Evolutionary conservation across 2,888 invertebrate genomes (phyloP).

Genomic region (Thera obeliscata): DNA sequence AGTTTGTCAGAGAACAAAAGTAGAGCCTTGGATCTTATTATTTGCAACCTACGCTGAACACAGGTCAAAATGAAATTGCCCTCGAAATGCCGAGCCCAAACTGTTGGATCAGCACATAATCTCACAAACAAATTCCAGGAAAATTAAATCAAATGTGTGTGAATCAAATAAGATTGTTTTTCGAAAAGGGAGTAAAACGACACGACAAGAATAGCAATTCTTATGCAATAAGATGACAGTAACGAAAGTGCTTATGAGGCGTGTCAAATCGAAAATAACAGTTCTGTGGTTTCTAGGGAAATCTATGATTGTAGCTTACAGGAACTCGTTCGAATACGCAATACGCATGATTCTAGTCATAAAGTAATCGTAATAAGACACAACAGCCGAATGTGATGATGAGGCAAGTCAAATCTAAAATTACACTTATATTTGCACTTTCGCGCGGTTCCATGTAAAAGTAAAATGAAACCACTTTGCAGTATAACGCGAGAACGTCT

Average conservation of each 20-base stretch:
- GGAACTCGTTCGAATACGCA: slow-evolving; percentile 17
- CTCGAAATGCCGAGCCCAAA: neutral
- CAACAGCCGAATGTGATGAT: slow-evolving; percentile 21
- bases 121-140: too few species aligned
- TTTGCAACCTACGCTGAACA: too few species aligned
- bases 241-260: slow-evolving; percentile 27
- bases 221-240: slow-evolving; percentile 17
- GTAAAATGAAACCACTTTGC: neutral
- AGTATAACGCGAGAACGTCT: neutral
- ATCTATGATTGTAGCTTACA: slow-evolving; percentile 25
- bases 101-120: slow-evolving; percentile 19
- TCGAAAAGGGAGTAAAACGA: slow-evolving; percentile 27
- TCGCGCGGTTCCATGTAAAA: neutral
- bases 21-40: too few species aligned
- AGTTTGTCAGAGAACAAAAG: too few species aligned
- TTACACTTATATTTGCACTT: slow-evolving; percentile 3
- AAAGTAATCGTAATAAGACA: slow-evolving; percentile 28
- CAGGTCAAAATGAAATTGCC: too few species aligned
- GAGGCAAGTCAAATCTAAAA: slow-evolving; percentile 20
- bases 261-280: slow-evolving; percentile 31
- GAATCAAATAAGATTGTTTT: slow-evolving; percentile 3
- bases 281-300: slow-evolving; percentile 21
- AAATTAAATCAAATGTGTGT: too few species aligned
- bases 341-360: slow-evolving; percentile 18
- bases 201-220: slow-evolving; percentile 30